These are phyloP conservation scores for Palythoa caribaeorum DNA, from an alignment of 92 coral and sea anemone species.

Conservation along the genomic window DNA sequence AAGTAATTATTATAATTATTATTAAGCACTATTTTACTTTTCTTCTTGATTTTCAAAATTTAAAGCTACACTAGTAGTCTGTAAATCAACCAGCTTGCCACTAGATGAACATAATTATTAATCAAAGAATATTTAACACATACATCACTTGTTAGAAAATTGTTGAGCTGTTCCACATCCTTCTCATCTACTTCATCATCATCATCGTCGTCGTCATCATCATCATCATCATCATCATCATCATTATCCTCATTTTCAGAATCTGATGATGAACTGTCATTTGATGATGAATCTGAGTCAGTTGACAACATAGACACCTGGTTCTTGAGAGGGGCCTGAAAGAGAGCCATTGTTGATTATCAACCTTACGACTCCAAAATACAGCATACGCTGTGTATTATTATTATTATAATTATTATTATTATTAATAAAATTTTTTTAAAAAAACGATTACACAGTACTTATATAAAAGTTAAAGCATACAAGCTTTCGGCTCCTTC, in stretches of 20 bases:
- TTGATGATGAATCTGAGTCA: conserved; percentile 69
- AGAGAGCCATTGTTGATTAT: neutral
- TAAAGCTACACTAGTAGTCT: too few species aligned
- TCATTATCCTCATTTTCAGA: conserved; percentile 76
- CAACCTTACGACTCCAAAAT: neutral
- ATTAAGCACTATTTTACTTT: too few species aligned
- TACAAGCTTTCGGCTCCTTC: too few species aligned
- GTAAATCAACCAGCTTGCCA: too few species aligned
- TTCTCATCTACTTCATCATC: conserved; percentile 85
- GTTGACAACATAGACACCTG: conserved; percentile 33
- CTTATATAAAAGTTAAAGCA: too few species aligned
- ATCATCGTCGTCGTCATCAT: conserved; percentile 87
- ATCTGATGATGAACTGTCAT: conserved; percentile 91
- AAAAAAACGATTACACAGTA: too few species aligned
- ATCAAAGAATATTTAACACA: conserved; percentile 10
- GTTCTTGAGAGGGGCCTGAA: conserved; percentile 56
- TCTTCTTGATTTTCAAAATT: too few species aligned
- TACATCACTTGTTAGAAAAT: conserved; percentile 68
- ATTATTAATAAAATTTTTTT: too few species aligned
- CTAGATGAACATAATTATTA: too few species aligned
- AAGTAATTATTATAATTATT: too few species aligned
- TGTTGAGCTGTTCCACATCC: conserved; percentile 82
- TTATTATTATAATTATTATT: too few species aligned
- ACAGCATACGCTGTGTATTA: neutral
- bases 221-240: conserved; percentile 38